Evolutionary conservation across 35 echinoderm and acorn worm genomes (phyloP), one percentile per base, ranked within the genome.

Genomic region (Heliocidaris erythrogramma): DNA sequence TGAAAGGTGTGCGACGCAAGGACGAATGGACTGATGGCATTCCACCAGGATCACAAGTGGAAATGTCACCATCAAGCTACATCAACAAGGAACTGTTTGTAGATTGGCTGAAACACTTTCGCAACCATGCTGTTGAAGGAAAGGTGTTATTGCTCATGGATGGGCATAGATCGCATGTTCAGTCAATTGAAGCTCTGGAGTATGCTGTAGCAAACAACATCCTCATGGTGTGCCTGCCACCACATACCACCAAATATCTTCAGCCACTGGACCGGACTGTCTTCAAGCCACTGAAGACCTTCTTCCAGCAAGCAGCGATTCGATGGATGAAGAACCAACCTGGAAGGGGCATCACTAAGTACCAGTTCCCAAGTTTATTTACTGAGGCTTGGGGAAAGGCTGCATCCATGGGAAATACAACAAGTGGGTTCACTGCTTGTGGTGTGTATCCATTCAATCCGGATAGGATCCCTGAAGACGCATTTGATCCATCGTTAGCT

Each of bases 371-470:
- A 6, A 85, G 85, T 92, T 86, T 96, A n/a, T 94, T 94, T 52
- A 85, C 30, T 71, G 86, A 92, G 91, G 94, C 96, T 12, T 96
- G 96, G 96, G 93, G 93, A 30, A 94, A 96, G 90, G 48, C 85
- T 92, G 93, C 96, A 91, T 94, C 94, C 5, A 30, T 96, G 14
- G 49, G 2, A 8, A 96, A 96, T 94, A 93, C 93, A 49, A 86
- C 49, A 13, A 27, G 47, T 31, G 88, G 93, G 49, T 94, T 96
- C 85, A 18, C 88, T 47, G 93, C 93, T 11, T 94, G 96, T 94
- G 96, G 96, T 11, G 85, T 96, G 47, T 96, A 85, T 61, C 96
- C 96, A 50, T 96, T 94, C 85, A 96, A 96, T 85, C 96, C 86
- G 9, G 29, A 96, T 4, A 86, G 93, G 49, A 59, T 96, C 85